Evolutionary conservation across 2,113 vertebrate species (phyloP).

Genomic region (Chamaea fasciata): DNA sequence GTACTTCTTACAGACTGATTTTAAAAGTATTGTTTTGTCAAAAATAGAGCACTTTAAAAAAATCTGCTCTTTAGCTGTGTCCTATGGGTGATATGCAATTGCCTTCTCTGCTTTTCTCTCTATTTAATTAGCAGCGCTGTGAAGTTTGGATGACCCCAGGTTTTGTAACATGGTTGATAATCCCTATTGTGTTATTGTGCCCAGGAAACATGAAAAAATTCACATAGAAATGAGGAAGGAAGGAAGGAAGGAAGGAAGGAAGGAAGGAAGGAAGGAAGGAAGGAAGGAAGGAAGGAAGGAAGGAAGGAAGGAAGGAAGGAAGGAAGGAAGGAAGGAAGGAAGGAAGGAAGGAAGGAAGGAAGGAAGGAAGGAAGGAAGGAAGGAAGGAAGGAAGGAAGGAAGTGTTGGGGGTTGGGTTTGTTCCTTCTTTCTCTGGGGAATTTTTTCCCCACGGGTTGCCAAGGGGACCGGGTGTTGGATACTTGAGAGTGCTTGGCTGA

Average conservation of each 20-base stretch:
- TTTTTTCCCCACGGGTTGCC: too few relatives aligned
- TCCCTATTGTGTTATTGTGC: neutral
- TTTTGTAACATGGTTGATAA: neutral
- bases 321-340: too few relatives aligned
- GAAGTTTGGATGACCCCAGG: neutral
- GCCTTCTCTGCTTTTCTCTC: neutral
- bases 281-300: too few relatives aligned
- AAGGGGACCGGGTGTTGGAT: too few relatives aligned
- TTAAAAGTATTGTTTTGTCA: neutral
- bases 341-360: too few relatives aligned
- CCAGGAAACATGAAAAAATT: neutral
- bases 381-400: too few relatives aligned
- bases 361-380: too few relatives aligned
- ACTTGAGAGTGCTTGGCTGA: too few relatives aligned
- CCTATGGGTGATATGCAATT: neutral
- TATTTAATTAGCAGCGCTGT: neutral
- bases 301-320: rapidly evolving
- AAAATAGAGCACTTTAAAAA: neutral
- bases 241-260: neutral
- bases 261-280: too few relatives aligned
- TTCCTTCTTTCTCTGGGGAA: too few relatives aligned
- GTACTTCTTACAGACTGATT: neutral
- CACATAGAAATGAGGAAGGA: neutral
- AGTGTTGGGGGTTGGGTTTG: too few relatives aligned
- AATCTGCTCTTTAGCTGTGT: neutral